phyloP scores from a whole-genome alignment of 2,888 invertebrate species.

The Dioctria linearis region DNA sequence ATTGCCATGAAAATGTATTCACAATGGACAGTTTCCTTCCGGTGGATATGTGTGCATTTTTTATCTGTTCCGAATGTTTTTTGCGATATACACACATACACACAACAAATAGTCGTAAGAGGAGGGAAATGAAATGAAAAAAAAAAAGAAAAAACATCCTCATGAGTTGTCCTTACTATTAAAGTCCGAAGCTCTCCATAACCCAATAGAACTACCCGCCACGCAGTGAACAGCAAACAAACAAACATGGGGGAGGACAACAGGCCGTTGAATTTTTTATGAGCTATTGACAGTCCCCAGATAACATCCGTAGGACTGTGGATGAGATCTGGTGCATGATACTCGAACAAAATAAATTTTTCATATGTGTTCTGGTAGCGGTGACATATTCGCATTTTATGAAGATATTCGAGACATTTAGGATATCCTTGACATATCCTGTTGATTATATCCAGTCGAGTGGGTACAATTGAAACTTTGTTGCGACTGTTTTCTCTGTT shows the following conservation, averaged over 20 bases:
- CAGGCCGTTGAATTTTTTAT: conserved; percentile 49
- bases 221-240: conserved; percentile 22
- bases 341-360: conserved; percentile 40
- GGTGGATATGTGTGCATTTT: conserved; percentile 40
- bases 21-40: conserved; percentile 51
- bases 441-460: conserved; percentile 61
- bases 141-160: conserved; percentile 37
- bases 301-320: conserved; percentile 38
- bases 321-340: conserved; percentile 18
- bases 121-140: conserved; percentile 8
- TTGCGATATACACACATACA: neutral
- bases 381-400: conserved; percentile 42
- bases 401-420: conserved; percentile 55
- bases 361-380: conserved; percentile 26
- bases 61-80: neutral
- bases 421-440: conserved; percentile 71
- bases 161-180: neutral
- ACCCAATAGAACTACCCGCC: neutral
- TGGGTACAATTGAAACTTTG: conserved; percentile 55
- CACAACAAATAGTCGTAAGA: neutral
- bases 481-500: conserved; percentile 12
- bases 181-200: neutral
- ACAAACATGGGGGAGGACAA: conserved; percentile 43
- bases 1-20: conserved; percentile 37
- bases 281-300: conserved; percentile 23